Conservation (phyloP, 2,113 vertebrate genomes). For the Aplodontia rufa region DNA sequence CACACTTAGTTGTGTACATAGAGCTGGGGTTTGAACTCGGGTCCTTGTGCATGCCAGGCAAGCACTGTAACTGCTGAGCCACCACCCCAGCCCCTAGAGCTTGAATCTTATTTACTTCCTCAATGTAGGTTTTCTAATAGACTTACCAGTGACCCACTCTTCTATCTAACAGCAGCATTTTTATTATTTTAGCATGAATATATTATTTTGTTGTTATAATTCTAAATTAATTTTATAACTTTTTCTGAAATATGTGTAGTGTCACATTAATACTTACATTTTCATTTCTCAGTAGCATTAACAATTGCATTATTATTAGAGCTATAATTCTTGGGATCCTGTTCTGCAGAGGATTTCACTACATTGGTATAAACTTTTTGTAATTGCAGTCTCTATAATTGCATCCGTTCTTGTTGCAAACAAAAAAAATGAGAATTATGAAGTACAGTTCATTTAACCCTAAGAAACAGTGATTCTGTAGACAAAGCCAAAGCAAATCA, state of each 20-base stretch:
- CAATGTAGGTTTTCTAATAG: background rate
- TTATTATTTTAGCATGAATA: background rate
- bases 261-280: constrained; percentile 7
- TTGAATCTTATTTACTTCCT: background rate
- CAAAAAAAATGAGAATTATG: background rate
- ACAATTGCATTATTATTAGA: constrained; percentile 35
- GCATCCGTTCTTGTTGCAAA: constrained; percentile 16
- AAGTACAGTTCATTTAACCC: background rate
- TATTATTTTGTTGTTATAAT: background rate
- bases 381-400: background rate
- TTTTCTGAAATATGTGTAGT: constrained; percentile 13
- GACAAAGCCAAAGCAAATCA: background rate
- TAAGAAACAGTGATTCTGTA: background rate
- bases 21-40: too few species aligned
- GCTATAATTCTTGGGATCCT: constrained; percentile 35
- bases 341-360: constrained; percentile 2
- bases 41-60: too few species aligned
- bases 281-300: constrained; percentile 40
- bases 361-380: background rate
- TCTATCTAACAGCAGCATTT: background rate
- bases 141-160: background rate
- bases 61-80: too few species aligned
- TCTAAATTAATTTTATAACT: background rate
- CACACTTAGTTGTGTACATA: too few species aligned
- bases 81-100: too few species aligned